Conservation (phyloP, 2,797 vertebrate genomes). For the Dipus sagitta region DNA sequence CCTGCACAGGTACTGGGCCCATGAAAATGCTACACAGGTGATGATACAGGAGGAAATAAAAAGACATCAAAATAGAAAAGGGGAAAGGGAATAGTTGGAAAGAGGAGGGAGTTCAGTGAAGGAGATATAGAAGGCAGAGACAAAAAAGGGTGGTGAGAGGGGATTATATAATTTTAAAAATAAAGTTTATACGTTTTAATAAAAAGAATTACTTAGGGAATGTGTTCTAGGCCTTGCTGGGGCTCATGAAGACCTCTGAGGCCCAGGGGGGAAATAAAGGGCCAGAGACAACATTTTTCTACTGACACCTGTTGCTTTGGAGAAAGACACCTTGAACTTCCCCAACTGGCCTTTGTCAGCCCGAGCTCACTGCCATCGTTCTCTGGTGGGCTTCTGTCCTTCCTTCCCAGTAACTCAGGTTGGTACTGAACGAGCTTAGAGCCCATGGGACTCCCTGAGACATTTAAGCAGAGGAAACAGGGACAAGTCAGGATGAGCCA, state of each 20-base stretch:
- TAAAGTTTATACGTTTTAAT: too few species aligned
- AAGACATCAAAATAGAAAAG: too few species aligned
- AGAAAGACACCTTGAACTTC: not conserved
- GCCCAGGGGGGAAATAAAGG: not conserved
- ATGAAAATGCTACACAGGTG: too few species aligned
- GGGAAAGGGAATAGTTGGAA: too few species aligned
- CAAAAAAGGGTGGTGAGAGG: too few species aligned
- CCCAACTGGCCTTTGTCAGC: not conserved
- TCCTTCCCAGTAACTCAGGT: not conserved
- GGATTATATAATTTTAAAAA: too few species aligned
- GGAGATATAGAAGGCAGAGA: too few species aligned
- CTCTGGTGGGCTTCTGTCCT: not conserved
- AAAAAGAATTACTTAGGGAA: not conserved
- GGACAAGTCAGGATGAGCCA: not conserved
- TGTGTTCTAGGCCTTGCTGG: not conserved
- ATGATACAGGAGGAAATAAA: too few species aligned
- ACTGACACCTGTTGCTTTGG: not conserved
- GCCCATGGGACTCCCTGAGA: not conserved
- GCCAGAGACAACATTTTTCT: not conserved
- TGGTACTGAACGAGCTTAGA: not conserved
- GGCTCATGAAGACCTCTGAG: fast-evolving
- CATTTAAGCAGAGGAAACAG: not conserved
- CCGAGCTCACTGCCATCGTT: fast-evolving
- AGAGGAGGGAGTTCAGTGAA: too few species aligned
- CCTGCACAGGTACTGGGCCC: too few species aligned